These are phyloP conservation scores for Mirza zaza DNA, from an alignment of 2,113 vertebrate genomes.

Conservation along the genomic window DNA sequence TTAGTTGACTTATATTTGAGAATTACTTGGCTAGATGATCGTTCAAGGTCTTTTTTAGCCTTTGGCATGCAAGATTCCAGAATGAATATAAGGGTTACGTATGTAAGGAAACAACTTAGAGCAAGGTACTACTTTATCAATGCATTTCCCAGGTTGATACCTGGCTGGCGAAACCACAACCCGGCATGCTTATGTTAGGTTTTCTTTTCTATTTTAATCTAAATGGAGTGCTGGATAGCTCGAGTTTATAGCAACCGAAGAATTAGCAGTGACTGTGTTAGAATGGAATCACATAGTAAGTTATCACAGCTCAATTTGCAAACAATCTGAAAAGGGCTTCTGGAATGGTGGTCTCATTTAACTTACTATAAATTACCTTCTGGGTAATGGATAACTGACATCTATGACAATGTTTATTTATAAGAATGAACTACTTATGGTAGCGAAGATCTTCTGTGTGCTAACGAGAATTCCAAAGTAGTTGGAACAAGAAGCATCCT, in stretches of 20 bases:
- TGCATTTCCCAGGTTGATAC: background rate
- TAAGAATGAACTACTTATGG: background rate
- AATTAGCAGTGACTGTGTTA: background rate
- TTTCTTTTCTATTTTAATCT: background rate
- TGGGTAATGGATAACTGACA: background rate
- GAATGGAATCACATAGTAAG: background rate
- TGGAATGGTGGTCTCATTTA: background rate
- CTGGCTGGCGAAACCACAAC: background rate
- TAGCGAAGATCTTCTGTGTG: background rate
- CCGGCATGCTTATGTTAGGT: background rate
- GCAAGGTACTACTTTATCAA: background rate
- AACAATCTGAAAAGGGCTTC: background rate
- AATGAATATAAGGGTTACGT: background rate
- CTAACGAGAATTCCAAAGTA: slow-evolving; percentile 38
- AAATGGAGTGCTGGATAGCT: background rate
- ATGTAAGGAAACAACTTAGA: background rate
- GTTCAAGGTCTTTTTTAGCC: slow-evolving; percentile 5
- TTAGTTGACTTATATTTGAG: background rate
- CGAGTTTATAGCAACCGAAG: background rate
- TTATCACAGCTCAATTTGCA: background rate
- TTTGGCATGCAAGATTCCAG: background rate
- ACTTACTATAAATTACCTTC: slow-evolving; percentile 23
- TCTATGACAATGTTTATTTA: background rate
- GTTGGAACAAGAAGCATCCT: background rate
- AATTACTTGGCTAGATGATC: background rate